These are phyloP conservation scores for Falco rusticolus DNA, from an alignment of 2,797 vertebrate genomes.

Conservation along the genomic window DNA sequence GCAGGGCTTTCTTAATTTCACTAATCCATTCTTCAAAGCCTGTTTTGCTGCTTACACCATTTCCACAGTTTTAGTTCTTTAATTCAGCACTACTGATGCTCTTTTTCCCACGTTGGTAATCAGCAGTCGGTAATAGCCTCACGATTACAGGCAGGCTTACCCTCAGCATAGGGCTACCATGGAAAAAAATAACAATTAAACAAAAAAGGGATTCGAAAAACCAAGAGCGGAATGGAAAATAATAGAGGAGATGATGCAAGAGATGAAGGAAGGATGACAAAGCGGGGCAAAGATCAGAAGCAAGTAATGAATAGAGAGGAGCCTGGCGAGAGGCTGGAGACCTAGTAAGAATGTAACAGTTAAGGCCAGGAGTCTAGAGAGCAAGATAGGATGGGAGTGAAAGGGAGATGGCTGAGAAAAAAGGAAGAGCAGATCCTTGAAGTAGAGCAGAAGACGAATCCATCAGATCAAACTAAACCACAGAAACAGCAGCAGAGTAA, in stretches of 20 bases:
- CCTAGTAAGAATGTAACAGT: neutral
- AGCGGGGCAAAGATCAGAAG: neutral
- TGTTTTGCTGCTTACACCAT: neutral
- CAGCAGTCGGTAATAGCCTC: neutral
- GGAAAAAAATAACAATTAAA: neutral
- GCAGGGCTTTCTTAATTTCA: neutral
- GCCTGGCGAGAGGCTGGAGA: neutral
- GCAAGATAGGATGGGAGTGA: neutral
- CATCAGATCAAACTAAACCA: neutral
- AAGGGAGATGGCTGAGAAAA: neutral
- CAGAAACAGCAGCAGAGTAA: neutral
- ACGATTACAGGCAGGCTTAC: neutral
- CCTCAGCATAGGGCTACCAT: neutral
- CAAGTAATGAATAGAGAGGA: neutral
- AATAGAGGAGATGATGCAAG: neutral
- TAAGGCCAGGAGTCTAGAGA: neutral
- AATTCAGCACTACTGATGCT: neutral
- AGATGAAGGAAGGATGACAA: neutral
- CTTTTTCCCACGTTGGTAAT: neutral
- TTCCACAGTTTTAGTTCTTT: neutral
- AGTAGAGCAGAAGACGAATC: neutral
- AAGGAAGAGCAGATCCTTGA: neutral
- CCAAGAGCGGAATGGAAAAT: neutral
- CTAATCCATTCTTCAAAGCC: neutral
- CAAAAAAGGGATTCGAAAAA: neutral